phyloP scores from a whole-genome alignment of 2,113 vertebrate species.

The Rhinolophus ferrumequinum region DNA sequence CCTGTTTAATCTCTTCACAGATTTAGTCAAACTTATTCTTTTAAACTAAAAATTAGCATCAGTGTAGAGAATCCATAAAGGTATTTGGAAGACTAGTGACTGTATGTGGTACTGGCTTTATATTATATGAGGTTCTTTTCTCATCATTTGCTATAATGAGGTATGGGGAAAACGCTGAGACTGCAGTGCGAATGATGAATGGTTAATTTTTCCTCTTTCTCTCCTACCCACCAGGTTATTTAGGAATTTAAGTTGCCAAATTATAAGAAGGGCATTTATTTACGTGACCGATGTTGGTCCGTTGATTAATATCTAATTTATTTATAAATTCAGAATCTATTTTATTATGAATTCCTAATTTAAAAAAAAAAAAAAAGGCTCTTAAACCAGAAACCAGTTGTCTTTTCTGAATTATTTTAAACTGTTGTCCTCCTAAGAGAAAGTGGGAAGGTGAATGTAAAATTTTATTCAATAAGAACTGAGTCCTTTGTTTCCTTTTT shows the following conservation, averaged over 20 bases:
- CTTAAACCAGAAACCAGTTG: conserved; percentile 13
- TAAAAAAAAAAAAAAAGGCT: conserved; percentile 30
- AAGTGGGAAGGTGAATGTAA: not conserved
- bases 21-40: conserved; percentile 79
- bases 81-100: conserved; percentile 67
- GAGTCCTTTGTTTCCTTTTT: conserved; percentile 67
- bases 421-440: not conserved
- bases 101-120: conserved; percentile 58
- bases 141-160: conserved; percentile 62
- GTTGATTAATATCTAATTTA: conserved; percentile 73
- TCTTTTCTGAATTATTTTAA: conserved; percentile 38
- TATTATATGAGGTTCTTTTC: conserved; percentile 80
- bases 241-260: conserved; percentile 73
- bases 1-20: conserved; percentile 81
- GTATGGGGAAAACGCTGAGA: not conserved
- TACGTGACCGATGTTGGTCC: conserved; percentile 61
- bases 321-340: conserved; percentile 78
- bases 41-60: conserved; percentile 77
- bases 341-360: conserved; percentile 66
- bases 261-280: conserved; percentile 52
- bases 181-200: conserved; percentile 48
- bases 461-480: conserved; percentile 58
- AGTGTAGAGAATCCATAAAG: conserved; percentile 47
- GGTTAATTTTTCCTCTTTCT: conserved; percentile 66
- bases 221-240: conserved; percentile 69